A percentile compares a stretch with the other conserved stretches of the same genome.
Evolutionary conservation across 2,797 vertebrate species (phyloP).

Genomic region (Tenualosa ilisha): DNA sequence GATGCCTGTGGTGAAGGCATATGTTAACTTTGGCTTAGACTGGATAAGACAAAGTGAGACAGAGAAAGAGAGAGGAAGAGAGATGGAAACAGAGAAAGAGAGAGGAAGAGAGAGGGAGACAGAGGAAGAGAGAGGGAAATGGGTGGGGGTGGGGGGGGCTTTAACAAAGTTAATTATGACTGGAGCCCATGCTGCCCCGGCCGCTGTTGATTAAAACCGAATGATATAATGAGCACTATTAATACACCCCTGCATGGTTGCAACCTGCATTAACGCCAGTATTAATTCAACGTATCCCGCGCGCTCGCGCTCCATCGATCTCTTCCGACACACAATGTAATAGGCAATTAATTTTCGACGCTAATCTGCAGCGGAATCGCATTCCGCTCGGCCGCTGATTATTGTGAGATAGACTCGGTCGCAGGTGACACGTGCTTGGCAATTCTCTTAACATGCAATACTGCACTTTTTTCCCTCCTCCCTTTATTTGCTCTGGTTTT

Average conservation of each 20-base stretch:
- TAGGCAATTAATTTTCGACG: background rate
- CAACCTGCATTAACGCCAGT: background rate
- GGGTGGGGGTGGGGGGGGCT: background rate
- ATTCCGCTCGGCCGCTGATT: conserved; percentile 8
- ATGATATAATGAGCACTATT: conserved; percentile 31
- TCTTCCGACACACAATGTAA: conserved; percentile 26
- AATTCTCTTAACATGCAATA: conserved; percentile 19
- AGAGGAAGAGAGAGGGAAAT: background rate
- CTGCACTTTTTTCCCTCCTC: background rate
- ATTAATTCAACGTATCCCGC: conserved; percentile 22
- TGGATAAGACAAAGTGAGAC: background rate
- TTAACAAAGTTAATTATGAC: conserved; percentile 30
- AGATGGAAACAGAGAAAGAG: background rate
- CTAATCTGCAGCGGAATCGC: conserved; percentile 14
- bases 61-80: conserved; percentile 5
- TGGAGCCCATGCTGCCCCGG: background rate
- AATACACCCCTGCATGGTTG: conserved; percentile 17
- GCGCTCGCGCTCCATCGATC: conserved; percentile 7
- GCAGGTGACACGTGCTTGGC: conserved; percentile 15
- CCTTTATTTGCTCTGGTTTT: background rate
- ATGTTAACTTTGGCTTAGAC: background rate
- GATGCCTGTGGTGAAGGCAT: background rate
- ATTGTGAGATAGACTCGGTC: conserved; percentile 9
- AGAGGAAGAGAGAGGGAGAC: background rate
- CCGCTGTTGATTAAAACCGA: conserved; percentile 24